A percentile compares a stretch with the other conserved stretches of the same genome.
These are phyloP conservation scores for Lepidothrix coronata DNA, from an alignment of 2,113 vertebrate genomes.

Conservation along the genomic window DNA sequence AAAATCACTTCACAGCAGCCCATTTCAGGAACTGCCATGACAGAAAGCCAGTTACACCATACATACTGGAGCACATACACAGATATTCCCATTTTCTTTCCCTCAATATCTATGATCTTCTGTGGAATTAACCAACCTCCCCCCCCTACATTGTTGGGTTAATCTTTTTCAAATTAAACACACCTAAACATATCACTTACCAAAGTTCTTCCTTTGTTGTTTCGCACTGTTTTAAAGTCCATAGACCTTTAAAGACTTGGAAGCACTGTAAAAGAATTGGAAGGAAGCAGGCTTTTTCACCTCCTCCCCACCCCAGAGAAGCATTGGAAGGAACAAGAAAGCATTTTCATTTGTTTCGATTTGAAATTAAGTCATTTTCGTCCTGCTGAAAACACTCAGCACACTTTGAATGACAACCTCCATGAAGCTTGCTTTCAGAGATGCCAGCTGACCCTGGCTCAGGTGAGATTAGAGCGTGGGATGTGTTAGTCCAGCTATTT, in stretches of 20 bases:
- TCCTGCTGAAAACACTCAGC: background rate
- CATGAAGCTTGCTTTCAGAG: background rate
- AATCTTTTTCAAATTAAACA: background rate
- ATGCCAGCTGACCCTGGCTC: background rate
- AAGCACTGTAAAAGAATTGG: background rate
- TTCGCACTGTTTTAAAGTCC: background rate
- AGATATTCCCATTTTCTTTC: background rate
- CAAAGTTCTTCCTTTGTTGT: background rate
- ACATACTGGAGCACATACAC: fast-evolving
- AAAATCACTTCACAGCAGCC: background rate
- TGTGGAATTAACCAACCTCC: background rate
- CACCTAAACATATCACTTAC: background rate
- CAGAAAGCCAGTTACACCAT: background rate
- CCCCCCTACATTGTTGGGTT: background rate
- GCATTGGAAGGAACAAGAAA: background rate
- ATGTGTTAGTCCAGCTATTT: background rate
- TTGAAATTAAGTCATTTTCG: background rate
- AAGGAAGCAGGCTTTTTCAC: background rate
- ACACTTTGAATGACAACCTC: background rate
- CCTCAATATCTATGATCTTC: background rate
- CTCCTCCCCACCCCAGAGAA: background rate
- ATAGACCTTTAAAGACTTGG: background rate
- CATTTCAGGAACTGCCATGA: background rate
- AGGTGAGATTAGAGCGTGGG: background rate
- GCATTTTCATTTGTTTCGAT: background rate